Conservation (phyloP, 2,888 invertebrate genomes). For the Suillia variegata region DNA sequence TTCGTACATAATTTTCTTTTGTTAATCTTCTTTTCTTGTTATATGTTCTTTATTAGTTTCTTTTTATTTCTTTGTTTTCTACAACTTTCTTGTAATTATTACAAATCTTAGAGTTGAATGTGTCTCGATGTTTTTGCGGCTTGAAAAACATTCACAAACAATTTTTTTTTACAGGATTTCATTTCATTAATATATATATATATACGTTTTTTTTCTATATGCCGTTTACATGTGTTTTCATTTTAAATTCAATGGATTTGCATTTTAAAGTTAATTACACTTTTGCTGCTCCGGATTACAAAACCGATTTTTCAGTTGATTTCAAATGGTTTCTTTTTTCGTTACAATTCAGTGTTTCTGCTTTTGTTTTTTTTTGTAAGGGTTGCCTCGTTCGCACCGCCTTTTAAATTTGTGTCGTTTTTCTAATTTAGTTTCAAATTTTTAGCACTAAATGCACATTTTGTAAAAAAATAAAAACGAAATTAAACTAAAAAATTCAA, state of each 20-base stretch:
- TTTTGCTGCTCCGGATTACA: constrained; percentile 32
- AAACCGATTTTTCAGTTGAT: neutral
- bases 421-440: neutral
- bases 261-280: constrained; percentile 18
- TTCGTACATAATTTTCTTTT: neutral
- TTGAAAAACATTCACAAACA: neutral
- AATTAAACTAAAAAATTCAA: too few species aligned
- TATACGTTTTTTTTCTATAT: too few species aligned
- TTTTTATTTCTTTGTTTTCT: constrained; percentile 5
- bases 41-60: neutral
- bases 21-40: neutral
- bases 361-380: neutral
- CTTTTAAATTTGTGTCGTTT: neutral
- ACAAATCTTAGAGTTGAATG: neutral
- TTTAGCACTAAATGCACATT: neutral
- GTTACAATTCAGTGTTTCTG: neutral
- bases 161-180: constrained; percentile 1
- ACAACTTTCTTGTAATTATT: neutral
- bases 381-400: too few species aligned
- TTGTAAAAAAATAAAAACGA: neutral
- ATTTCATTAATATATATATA: too few species aligned
- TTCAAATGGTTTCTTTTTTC: neutral
- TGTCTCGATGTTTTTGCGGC: constrained; percentile 2
- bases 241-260: too few species aligned
- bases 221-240: too few species aligned